A percentile compares a stretch with the other conserved stretches of the same genome.
These are phyloP conservation scores for Magallana nippona DNA, from an alignment of 2,888 invertebrate genomes.

Conservation along the genomic window DNA sequence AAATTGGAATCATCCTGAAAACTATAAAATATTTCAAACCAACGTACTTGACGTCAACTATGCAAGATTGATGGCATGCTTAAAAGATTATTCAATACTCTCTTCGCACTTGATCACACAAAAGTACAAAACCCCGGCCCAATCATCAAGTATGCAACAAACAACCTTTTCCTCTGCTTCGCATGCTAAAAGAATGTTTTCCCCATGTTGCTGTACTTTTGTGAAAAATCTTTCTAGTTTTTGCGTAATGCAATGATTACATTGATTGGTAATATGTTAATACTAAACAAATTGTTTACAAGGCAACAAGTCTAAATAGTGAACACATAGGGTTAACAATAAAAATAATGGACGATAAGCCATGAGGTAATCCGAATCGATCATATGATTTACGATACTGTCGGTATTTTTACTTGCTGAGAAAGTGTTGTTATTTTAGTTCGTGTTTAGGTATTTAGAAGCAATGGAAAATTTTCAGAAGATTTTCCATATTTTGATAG, in stretches of 20 bases:
- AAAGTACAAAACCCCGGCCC: neutral
- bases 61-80: neutral
- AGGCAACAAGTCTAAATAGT: neutral
- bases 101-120: neutral
- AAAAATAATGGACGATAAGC: neutral
- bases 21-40: neutral
- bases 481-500: neutral
- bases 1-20: no score
- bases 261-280: conserved; percentile 12
- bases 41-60: conserved; percentile 5
- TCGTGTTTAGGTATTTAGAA: neutral
- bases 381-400: neutral
- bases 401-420: conserved; percentile 18
- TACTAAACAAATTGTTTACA: neutral
- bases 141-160: neutral
- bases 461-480: neutral
- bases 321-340: neutral
- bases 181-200: neutral
- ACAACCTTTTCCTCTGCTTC: neutral
- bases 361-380: conserved; percentile 17
- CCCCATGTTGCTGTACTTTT: neutral
- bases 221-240: neutral
- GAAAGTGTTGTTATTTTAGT: conserved; percentile 12
- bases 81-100: neutral
- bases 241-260: neutral